Base-by-base conservation (phyloP, 2,888 invertebrate genomes). In the Cantharis lateralis region DNA sequence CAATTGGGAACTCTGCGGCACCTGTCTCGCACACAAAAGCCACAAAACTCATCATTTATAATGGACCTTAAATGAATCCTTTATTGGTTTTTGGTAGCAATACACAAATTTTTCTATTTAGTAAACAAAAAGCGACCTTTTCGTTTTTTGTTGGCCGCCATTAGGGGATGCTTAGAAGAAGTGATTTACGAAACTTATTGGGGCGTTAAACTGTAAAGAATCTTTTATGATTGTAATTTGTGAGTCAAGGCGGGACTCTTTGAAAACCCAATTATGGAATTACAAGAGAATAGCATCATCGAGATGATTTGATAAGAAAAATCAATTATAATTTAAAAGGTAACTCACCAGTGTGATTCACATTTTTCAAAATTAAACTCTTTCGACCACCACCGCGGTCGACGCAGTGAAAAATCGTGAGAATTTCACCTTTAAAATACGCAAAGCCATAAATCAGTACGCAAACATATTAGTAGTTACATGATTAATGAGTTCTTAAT, bases 401-500 rank as follows among this genome's bases (percentile, higher is more conserved):
- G 11, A 2, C 13, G 13, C 32, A 11, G 32, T 48, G 48, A 48
- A 48, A 48, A 48, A 48, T 48, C 48, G 48, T 48, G 48, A 48
- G 48, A 48, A 48, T 48, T 48, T 48, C 48, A 48, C 48, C 48
- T 48, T 48, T 48, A n/a, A 48, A n/a, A 48, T 48, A 48, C 48
- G 48, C 48, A 48, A 48, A n/a, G 13, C 48, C 48, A 48, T 48
- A 48, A 48, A 48, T 48, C 48, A 48, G 48, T 48, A 48, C 1
- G 48, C 48, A 48, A 48, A 48, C 48, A 48, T 48, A 48, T 48
- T 48, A 48, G 48, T n/a, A 48, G 48, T 48, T 48, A 71, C 32
- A 81, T 85, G 84, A 84, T 84, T 79, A 82, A 85, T 82, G 83
- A 81, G 81, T 78, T 64, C 79, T 81, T 84, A 84, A 85, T 85